Evolutionary conservation across 2,888 invertebrate genomes (phyloP).

Genomic region (Boloria euphrosyne): DNA sequence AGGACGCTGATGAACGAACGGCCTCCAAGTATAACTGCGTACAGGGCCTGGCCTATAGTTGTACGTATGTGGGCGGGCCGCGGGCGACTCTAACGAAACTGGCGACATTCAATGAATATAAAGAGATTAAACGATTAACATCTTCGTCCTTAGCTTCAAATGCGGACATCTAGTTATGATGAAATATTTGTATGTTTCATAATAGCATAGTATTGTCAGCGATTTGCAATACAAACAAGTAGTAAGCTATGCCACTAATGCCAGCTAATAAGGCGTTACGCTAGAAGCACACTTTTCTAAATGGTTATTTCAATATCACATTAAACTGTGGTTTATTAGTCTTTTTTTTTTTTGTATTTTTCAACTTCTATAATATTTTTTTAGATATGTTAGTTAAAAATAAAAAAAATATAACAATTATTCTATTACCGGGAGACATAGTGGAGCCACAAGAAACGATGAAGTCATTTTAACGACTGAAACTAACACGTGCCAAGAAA

Average conservation of each 20-base stretch:
- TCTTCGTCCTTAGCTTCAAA: constrained; percentile 33
- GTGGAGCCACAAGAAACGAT: constrained; percentile 10
- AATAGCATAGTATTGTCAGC: neutral
- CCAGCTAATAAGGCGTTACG: too few species aligned
- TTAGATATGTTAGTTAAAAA: too few species aligned
- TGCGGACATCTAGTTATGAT: constrained; percentile 11
- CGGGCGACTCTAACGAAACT: constrained; percentile 47
- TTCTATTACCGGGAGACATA: constrained; percentile 10
- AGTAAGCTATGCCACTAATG: too few species aligned
- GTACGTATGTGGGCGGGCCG: constrained; percentile 39
- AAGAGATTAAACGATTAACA: constrained; percentile 46
- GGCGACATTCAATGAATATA: constrained; percentile 49
- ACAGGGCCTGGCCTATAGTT: constrained; percentile 39
- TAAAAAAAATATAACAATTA: neutral
- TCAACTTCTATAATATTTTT: too few species aligned
- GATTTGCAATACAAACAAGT: neutral
- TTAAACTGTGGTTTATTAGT: too few species aligned
- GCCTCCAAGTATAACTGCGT: constrained; percentile 49
- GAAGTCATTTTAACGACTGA: constrained; percentile 20
- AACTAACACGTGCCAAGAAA: constrained; percentile 20
- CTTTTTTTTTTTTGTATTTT: too few species aligned
- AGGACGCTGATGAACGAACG: constrained; percentile 52
- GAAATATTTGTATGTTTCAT: constrained; percentile 15
- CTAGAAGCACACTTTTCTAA: too few species aligned
- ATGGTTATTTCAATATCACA: too few species aligned